Evolutionary conservation across 2,888 invertebrate genomes (phyloP), one percentile per base, ranked within the genome.

Genomic region (Rhamphomyia laevipes): DNA sequence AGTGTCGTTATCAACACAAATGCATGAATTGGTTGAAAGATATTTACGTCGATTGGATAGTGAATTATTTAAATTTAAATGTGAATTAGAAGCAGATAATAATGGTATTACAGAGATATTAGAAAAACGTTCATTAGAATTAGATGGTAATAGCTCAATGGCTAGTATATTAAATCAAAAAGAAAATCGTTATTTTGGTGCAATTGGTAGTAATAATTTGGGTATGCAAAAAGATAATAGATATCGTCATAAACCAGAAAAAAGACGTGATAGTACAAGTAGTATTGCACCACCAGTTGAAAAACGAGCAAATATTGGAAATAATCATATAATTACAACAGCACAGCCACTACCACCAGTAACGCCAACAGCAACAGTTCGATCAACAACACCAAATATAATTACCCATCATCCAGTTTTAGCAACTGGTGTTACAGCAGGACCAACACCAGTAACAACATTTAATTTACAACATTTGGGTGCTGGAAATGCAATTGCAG

Each of bases 21-120:
- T 95, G 79, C 88, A 92, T 68, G 95, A 96, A 63, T 74, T 95
- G 61, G 93, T 96, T 48, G 92, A 94, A 64, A 80, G 93, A 63
- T 95, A 96, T 73, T 76, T 93, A 61, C 76, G 93, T 52, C 80
- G 90, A 67, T 74, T 99, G 47, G 80, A 84, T 58, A 81, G 81
- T 16, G 99, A 99, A 67, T 72, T 96, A 46, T 87, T 91, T 59
- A 97, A 99, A 69, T 99, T 99, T 70, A 97, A 97, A 73, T 91
- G 95, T 78, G 99, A 99, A 72, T 71, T 99, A 51, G 99, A 99
- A 72, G 97, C 97, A 1, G 99, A 99, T 70, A 93, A 96, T 74
- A 91, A 95, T 60, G 97, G 97, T 4, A 94, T 96, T 48, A 97
- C 97, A 1, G 96, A 96, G 72, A 76, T 91, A 45, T 70, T 97